These are phyloP conservation scores for Papilio dardanus DNA, from an alignment of 1,140 invertebrate genomes.

Conservation along the genomic window DNA sequence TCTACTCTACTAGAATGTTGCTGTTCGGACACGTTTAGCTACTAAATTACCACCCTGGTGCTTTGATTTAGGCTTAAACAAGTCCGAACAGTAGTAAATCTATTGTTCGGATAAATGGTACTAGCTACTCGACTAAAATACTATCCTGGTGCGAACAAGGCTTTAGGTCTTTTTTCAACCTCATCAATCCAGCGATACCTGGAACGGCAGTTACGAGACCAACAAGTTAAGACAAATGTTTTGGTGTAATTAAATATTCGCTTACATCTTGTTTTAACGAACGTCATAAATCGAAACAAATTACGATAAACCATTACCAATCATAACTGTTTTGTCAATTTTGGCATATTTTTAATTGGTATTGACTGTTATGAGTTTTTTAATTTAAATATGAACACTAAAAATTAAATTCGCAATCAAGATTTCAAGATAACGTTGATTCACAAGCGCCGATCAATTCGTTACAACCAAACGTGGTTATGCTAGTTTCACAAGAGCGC, in stretches of 20 bases:
- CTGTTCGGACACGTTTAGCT: too few relatives aligned
- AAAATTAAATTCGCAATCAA: slow-evolving; percentile 12
- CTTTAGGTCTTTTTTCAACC: too few relatives aligned
- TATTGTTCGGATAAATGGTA: too few relatives aligned
- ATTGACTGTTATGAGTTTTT: not conserved
- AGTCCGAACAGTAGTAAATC: too few relatives aligned
- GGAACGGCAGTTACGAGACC: too few relatives aligned
- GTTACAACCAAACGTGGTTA: not conserved
- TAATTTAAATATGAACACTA: not conserved
- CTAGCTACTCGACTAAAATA: too few relatives aligned
- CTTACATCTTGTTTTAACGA: not conserved
- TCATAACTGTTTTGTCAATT: not conserved
- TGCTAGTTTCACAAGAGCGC: not conserved
- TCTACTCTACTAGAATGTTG: too few relatives aligned
- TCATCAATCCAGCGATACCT: too few relatives aligned
- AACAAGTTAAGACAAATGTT: too few relatives aligned
- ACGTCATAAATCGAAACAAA: not conserved
- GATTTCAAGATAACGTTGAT: slow-evolving; percentile 5
- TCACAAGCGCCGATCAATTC: slow-evolving; percentile 2
- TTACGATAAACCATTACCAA: not conserved
- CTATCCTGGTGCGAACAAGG: too few relatives aligned
- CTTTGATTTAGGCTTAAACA: too few relatives aligned
- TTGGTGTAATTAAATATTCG: not conserved
- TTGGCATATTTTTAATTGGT: not conserved
- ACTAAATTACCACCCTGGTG: too few relatives aligned